These are phyloP conservation scores for Enteromius fasciolatus DNA, from an alignment of 2,797 vertebrate species.

Conservation along the genomic window DNA sequence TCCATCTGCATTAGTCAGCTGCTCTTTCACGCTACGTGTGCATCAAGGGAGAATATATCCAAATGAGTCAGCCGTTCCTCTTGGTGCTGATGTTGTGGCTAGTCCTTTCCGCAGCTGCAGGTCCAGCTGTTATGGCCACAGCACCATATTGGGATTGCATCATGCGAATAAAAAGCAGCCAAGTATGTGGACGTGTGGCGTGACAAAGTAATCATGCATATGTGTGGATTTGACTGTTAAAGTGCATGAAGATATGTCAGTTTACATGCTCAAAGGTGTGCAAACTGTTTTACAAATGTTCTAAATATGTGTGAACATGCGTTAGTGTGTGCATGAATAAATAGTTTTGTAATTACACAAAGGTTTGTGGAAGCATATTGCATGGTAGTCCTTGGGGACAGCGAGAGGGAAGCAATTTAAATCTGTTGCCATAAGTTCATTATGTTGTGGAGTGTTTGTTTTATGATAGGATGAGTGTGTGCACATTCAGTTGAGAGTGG, in stretches of 20 bases:
- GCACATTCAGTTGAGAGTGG: constrained; percentile 49
- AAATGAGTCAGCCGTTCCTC: constrained; percentile 43
- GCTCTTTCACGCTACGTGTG: neutral
- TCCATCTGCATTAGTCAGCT: constrained; percentile 20
- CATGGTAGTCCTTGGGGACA: constrained; percentile 43
- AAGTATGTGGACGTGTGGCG: neutral
- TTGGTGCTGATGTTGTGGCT: constrained; percentile 46
- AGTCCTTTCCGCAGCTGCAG: constrained; percentile 43
- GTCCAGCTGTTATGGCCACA: constrained; percentile 54
- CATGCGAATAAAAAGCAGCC: constrained; percentile 14
- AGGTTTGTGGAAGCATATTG: constrained; percentile 44
- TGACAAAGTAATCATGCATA: constrained; percentile 4
- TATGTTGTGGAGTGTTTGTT: constrained; percentile 55
- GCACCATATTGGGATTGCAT: constrained; percentile 46
- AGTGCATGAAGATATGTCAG: neutral
- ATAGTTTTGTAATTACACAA: constrained; percentile 16
- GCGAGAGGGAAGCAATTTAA: constrained; percentile 57
- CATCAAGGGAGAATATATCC: constrained; percentile 10
- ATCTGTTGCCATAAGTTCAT: constrained; percentile 57
- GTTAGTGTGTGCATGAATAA: constrained; percentile 29
- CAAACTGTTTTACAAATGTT: constrained; percentile 10
- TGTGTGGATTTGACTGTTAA: neutral
- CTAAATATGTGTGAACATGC: constrained; percentile 32
- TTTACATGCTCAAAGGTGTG: neutral
- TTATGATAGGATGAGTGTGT: constrained; percentile 49